Conservation (phyloP, 1,140 invertebrate species). For the Polypedilum pembai region DNA sequence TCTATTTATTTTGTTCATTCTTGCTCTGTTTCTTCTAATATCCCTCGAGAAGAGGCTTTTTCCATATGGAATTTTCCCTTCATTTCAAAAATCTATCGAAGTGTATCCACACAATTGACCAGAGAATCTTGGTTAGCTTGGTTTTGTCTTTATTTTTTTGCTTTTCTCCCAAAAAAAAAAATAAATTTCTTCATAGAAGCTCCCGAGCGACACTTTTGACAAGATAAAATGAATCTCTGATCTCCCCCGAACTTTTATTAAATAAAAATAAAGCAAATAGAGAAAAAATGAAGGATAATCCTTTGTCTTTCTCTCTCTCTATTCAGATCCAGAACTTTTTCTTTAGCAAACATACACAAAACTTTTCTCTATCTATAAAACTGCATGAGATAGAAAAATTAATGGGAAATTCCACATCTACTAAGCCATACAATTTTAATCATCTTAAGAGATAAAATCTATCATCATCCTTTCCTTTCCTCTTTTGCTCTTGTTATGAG, state of each 20-base stretch:
- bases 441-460: conserved; percentile 2
- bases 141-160: too few species aligned
- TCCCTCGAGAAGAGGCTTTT: too few species aligned
- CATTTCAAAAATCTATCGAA: too few species aligned
- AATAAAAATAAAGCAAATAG: neutral
- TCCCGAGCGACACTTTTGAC: neutral
- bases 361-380: too few species aligned
- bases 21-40: too few species aligned
- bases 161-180: neutral
- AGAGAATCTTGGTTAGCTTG: neutral
- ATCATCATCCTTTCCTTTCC: neutral
- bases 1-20: too few species aligned
- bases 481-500: neutral
- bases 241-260: too few species aligned
- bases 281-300: neutral
- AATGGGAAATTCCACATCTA: neutral
- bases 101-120: neutral
- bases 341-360: too few species aligned
- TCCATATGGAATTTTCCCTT: too few species aligned
- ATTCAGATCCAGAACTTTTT: too few species aligned
- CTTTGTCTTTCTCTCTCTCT: neutral
- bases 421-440: conserved; percentile 2
- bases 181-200: neutral
- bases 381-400: neutral
- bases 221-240: neutral